Evolutionary conservation across 2,888 invertebrate species (phyloP).

Genomic region (Oithona nana): DNA sequence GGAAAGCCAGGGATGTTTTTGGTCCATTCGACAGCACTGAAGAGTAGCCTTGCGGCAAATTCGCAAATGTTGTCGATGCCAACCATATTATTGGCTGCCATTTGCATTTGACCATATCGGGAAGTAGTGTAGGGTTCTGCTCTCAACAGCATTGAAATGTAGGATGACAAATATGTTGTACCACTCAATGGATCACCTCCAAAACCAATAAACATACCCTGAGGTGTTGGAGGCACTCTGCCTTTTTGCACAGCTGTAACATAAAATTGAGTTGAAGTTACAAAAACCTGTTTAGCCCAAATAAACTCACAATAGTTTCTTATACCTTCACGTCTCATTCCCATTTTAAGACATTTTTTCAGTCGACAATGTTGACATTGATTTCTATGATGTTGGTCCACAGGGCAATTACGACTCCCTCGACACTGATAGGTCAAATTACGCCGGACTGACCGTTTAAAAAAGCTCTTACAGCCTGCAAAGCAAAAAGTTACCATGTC

Average conservation of each 20-base stretch:
- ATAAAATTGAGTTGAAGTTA: no score
- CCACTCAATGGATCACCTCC: slow-evolving; percentile 5
- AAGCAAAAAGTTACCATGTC: no score
- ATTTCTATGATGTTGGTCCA: slow-evolving; percentile 97
- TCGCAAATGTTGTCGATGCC: slow-evolving; percentile 97
- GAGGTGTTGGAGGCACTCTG: slow-evolving; percentile 76
- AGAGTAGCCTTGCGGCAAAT: slow-evolving; percentile 76
- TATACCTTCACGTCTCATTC: slow-evolving; percentile 99
- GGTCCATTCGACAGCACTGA: slow-evolving; percentile 96
- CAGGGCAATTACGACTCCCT: slow-evolving; percentile 88
- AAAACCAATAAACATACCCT: slow-evolving; percentile 22
- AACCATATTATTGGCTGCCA: slow-evolving; percentile 66
- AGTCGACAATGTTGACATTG: slow-evolving; percentile 98
- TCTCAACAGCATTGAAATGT: slow-evolving; percentile 79
- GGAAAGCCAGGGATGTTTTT: slow-evolving; percentile 95
- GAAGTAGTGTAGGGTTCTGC: slow-evolving; percentile 94
- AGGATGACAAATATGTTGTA: slow-evolving; percentile 36
- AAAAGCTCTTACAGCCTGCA: slow-evolving; percentile 94
- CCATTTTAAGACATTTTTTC: slow-evolving; percentile 98
- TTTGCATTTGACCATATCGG: slow-evolving; percentile 83
- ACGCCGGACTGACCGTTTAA: slow-evolving; percentile 91
- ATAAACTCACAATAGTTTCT: no score
- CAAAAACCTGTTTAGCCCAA: slow-evolving; percentile 18
- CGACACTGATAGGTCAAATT: slow-evolving; percentile 96
- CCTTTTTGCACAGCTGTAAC: slow-evolving; percentile 92